Evolutionary conservation across 2,888 invertebrate genomes (phyloP).

Genomic region (Drosophila lacicola): DNA sequence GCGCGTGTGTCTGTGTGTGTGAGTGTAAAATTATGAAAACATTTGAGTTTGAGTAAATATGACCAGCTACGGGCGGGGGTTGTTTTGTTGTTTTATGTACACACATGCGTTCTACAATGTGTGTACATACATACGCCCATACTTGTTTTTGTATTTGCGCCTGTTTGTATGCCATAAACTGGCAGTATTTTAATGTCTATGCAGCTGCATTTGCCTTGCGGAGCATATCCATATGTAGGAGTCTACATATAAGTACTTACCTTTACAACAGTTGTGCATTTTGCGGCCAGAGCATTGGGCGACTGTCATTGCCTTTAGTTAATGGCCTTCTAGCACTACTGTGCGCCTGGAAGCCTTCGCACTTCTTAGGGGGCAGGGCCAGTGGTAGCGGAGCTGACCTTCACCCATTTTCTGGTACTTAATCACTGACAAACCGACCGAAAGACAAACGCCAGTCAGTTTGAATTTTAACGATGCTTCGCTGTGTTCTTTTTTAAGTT

Average conservation of each 20-base stretch:
- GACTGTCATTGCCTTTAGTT: constrained; percentile 50
- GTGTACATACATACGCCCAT: background rate
- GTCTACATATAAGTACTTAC: constrained; percentile 44
- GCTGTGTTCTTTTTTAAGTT: background rate
- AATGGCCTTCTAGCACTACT: constrained; percentile 56
- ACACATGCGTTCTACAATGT: constrained; percentile 30
- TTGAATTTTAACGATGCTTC: constrained; percentile 16
- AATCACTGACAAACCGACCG: constrained; percentile 54
- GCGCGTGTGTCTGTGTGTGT: constrained; percentile 12
- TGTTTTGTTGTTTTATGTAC: constrained; percentile 52
- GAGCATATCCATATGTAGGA: background rate
- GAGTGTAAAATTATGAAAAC: constrained; percentile 69
- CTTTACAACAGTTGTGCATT: constrained; percentile 42
- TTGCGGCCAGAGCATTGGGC: constrained; percentile 29
- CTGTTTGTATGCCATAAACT: constrained; percentile 22
- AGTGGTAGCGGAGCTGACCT: constrained; percentile 63
- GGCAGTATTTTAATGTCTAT: constrained; percentile 7
- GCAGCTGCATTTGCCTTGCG: constrained; percentile 3
- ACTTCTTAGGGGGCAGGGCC: constrained; percentile 24
- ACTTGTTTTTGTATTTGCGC: constrained; percentile 15
- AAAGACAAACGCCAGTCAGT: constrained; percentile 56
- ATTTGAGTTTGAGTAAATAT: constrained; percentile 69
- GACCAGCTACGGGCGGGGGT: constrained; percentile 37
- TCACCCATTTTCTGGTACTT: constrained; percentile 77
- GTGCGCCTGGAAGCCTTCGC: constrained; percentile 19